A percentile compares a stretch with the other conserved stretches of the same genome.
phyloP scores from a whole-genome alignment of 2,113 vertebrate genomes.

The Macquaria australasica region DNA sequence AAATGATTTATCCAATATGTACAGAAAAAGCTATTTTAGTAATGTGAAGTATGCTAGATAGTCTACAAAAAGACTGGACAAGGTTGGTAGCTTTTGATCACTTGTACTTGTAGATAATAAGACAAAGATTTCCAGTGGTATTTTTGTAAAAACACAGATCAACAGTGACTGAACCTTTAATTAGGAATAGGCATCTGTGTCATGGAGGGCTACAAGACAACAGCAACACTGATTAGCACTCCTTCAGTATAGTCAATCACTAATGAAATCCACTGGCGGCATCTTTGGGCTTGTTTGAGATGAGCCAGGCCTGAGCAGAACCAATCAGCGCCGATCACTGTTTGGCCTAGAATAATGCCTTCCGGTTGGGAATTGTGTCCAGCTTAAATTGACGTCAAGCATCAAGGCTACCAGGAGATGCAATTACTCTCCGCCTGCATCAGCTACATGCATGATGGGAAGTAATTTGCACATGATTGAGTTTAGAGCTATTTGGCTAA shows the following conservation, averaged over 20 bases:
- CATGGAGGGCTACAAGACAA: background rate
- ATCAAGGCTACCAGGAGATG: background rate
- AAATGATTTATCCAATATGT: background rate
- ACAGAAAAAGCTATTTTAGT: background rate
- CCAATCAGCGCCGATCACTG: slow-evolving; percentile 2
- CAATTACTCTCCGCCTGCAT: background rate
- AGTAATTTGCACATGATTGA: background rate
- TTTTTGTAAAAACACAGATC: background rate
- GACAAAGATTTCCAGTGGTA: background rate
- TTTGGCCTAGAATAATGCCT: slow-evolving; percentile 14
- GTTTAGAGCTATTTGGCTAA: background rate
- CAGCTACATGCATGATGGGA: background rate
- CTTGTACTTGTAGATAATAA: background rate
- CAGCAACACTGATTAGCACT: slow-evolving; percentile 7
- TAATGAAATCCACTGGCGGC: slow-evolving; percentile 6
- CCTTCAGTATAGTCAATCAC: background rate
- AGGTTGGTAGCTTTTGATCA: background rate
- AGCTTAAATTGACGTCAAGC: slow-evolving; percentile 1
- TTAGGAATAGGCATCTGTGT: slow-evolving; percentile 12
- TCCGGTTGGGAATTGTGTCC: slow-evolving; percentile 5
- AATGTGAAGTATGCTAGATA: background rate
- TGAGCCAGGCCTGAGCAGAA: background rate
- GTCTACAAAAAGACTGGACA: background rate
- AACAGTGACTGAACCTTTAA: slow-evolving; percentile 4
- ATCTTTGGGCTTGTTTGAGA: slow-evolving; percentile 6